Evolutionary conservation across 1,140 invertebrate species (phyloP), one percentile per base, ranked within the genome.

Genomic region (Asbolus verrucosus): DNA sequence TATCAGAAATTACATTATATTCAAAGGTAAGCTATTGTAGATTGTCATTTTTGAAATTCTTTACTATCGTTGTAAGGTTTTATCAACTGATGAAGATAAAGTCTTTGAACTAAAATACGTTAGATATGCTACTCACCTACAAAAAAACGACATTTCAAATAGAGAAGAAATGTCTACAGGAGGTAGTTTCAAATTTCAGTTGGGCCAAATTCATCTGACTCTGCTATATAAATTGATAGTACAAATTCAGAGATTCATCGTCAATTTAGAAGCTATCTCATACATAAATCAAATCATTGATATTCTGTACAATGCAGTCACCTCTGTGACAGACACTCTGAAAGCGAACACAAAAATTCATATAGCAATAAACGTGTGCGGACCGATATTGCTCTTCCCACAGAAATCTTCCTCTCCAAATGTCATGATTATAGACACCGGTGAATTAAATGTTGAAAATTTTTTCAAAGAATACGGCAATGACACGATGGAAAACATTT

Each of bases 321-420:
- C 61, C 15, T 77, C 81, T 36, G 80, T 83, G 0, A 80, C 81
- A 0, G 83, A 86, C 16, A 79, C 76, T 0, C 83, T 93, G 4
- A 84, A 88, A 54, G 84, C 84, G 19, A 86, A 87, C 24, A 87
- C 86, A 0, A 86, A 88, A 74, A 84, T 94, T 36, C 88, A 88
- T 62, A 79, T 94, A 2, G 88, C 88, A 18, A 85, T 94, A 46
- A 88, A 92, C 77, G 85, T 94, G 70, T 87, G 90, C 77, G 89
- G 89, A 27, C 92, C 93, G 30, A 88, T 90, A 0, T 81, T 95
- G 13, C 80, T 94, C 16, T 80, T 95, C 30, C 93, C 93, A 0
- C 92, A 94, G 77, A 91, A 92, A 76, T 89, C 91, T 13, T 89
- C 91, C 60, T 92, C 91, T 3, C 90, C 91, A 0, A 93, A 91